A percentile compares a stretch with the other conserved stretches of the same genome.
These are phyloP conservation scores for Autographa pulchrina DNA, from an alignment of 2,888 invertebrate genomes.

Conservation along the genomic window DNA sequence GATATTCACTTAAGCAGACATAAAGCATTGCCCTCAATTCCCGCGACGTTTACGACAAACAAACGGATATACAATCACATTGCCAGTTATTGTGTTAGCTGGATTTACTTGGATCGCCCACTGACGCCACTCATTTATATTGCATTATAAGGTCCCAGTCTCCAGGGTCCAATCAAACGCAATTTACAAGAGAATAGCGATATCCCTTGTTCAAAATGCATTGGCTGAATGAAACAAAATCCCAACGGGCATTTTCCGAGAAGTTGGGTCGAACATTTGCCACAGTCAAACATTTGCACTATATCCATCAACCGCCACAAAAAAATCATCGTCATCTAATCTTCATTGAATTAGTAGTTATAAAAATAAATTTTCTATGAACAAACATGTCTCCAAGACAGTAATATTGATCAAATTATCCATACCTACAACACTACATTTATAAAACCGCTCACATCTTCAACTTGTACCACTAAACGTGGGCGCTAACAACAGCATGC, in stretches of 20 bases:
- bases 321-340: no score
- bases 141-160: conserved; percentile 12
- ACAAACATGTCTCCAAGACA: no score
- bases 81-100: conserved; percentile 41
- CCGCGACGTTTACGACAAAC: conserved; percentile 17
- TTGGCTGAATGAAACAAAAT: no score
- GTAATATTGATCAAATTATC: no score
- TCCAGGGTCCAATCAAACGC: background rate
- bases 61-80: conserved; percentile 40
- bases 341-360: no score
- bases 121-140: conserved; percentile 18
- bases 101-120: conserved; percentile 43
- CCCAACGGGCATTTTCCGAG: no score
- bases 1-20: conserved; percentile 5
- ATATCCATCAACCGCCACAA: no score
- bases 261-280: no score
- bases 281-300: no score
- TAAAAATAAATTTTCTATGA: no score
- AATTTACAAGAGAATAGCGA: background rate
- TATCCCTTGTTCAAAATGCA: background rate
- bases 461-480: conserved; percentile 21
- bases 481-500: conserved; percentile 32
- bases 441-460: background rate
- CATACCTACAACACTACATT: no score
- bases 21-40: conserved; percentile 35